These are phyloP conservation scores for Mixornis gularis DNA, from an alignment of 2,113 vertebrate species.

Conservation along the genomic window DNA sequence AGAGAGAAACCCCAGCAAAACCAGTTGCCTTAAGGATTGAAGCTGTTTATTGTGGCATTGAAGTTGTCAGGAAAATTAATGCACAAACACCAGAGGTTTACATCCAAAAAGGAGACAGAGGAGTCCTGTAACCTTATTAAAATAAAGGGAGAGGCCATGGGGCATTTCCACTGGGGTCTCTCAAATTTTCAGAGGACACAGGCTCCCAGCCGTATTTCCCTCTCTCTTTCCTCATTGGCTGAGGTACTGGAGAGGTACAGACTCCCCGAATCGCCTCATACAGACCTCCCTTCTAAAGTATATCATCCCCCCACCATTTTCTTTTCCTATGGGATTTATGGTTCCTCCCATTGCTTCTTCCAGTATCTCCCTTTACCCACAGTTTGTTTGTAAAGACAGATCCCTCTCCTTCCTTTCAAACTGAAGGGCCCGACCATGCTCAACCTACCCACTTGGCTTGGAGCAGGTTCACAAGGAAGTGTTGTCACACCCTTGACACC, in stretches of 20 bases:
- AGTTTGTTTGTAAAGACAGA: background rate
- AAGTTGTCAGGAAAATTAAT: background rate
- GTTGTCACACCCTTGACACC: background rate
- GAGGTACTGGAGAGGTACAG: background rate
- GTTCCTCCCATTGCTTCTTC: background rate
- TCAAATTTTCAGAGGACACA: background rate
- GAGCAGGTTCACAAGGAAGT: background rate
- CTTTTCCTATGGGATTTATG: background rate
- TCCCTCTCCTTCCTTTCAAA: background rate
- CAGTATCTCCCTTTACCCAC: background rate
- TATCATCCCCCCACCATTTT: background rate
- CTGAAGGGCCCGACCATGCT: background rate
- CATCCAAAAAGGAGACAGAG: background rate
- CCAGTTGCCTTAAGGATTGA: background rate
- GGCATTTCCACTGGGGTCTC: background rate
- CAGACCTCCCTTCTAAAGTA: background rate
- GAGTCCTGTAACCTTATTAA: background rate
- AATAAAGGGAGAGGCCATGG: background rate
- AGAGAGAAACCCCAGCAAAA: background rate
- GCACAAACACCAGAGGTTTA: background rate
- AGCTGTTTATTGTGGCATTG: background rate
- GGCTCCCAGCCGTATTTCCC: background rate
- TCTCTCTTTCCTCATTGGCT: background rate
- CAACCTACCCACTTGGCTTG: background rate
- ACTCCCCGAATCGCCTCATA: rapidly evolving